Conservation (phyloP, 2,797 vertebrate genomes). For the Schizopygopsis pylzovi region DNA sequence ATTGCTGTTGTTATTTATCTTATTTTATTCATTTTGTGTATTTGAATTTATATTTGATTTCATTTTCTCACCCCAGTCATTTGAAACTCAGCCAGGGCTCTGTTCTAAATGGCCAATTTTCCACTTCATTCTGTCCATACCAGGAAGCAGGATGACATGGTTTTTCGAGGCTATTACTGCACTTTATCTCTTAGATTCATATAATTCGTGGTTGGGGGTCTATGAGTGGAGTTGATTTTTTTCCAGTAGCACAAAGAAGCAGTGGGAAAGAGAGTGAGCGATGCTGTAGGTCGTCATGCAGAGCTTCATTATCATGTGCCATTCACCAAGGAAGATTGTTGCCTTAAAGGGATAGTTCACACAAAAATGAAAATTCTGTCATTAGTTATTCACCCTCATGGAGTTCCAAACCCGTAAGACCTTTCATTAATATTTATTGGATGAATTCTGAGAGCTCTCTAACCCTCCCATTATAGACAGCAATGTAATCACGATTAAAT, state of each 20-base stretch:
- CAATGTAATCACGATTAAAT: too few relatives aligned
- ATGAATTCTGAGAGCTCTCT: too few relatives aligned
- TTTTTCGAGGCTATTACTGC: slow-evolving; percentile 25
- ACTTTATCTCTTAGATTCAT: slow-evolving; percentile 43
- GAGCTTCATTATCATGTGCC: slow-evolving; percentile 29
- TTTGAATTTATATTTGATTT: not conserved
- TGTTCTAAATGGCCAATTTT: slow-evolving; percentile 56
- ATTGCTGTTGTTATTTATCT: not conserved
- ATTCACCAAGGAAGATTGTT: slow-evolving; percentile 27
- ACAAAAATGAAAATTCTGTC: too few relatives aligned
- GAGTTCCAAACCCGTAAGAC: too few relatives aligned
- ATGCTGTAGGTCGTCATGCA: slow-evolving; percentile 23
- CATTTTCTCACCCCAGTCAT: slow-evolving; percentile 19
- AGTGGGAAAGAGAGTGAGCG: not conserved
- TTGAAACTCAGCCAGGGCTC: slow-evolving; percentile 41
- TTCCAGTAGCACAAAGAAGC: not conserved
- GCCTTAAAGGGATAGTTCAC: not conserved
- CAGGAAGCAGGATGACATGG: slow-evolving; percentile 23
- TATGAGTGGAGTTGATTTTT: not conserved
- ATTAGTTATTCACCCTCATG: too few relatives aligned
- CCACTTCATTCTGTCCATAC: slow-evolving; percentile 47
- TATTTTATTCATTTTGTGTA: not conserved
- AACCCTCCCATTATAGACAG: too few relatives aligned
- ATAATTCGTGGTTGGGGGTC: slow-evolving; percentile 36
- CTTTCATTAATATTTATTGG: too few relatives aligned